Evolutionary conservation across 64 coral and sea anemone species (phyloP).

Genomic region (Porites australiensis): DNA sequence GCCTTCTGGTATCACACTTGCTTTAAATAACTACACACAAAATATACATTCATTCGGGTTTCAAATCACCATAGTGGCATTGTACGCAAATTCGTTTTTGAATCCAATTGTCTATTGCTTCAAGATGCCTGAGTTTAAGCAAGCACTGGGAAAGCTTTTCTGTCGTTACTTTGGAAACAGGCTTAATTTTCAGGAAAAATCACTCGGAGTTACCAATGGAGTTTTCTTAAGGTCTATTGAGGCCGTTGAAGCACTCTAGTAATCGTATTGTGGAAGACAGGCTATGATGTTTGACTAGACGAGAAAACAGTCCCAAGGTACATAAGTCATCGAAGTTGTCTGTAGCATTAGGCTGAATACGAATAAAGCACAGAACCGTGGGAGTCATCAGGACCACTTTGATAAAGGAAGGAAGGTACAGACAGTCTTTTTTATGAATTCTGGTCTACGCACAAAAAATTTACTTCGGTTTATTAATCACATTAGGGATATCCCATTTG

Average conservation of each 20-base stretch:
- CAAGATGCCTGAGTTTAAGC: constrained; percentile 37
- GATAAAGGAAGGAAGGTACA: too few relatives aligned
- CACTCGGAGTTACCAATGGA: neutral
- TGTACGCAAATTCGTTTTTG: constrained; percentile 57
- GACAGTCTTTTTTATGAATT: too few relatives aligned
- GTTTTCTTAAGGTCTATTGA: neutral
- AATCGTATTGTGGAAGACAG: neutral
- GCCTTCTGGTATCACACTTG: constrained; percentile 15
- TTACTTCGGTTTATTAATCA: too few relatives aligned
- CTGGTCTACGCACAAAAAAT: too few relatives aligned
- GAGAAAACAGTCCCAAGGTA: too few relatives aligned
- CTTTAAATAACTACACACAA: neutral
- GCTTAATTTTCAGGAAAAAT: neutral
- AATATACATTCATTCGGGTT: constrained; percentile 20
- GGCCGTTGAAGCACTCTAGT: neutral
- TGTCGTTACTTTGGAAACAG: constrained; percentile 1
- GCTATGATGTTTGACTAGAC: neutral
- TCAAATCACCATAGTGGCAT: neutral
- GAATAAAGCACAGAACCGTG: too few relatives aligned
- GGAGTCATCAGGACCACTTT: too few relatives aligned
- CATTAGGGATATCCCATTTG: too few relatives aligned
- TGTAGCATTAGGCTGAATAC: too few relatives aligned
- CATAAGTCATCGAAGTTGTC: too few relatives aligned
- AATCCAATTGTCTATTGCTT: constrained; percentile 62
- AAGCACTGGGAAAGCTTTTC: neutral